These are phyloP conservation scores for Sula dactylatra DNA, from an alignment of 2,113 vertebrate species.

Conservation along the genomic window DNA sequence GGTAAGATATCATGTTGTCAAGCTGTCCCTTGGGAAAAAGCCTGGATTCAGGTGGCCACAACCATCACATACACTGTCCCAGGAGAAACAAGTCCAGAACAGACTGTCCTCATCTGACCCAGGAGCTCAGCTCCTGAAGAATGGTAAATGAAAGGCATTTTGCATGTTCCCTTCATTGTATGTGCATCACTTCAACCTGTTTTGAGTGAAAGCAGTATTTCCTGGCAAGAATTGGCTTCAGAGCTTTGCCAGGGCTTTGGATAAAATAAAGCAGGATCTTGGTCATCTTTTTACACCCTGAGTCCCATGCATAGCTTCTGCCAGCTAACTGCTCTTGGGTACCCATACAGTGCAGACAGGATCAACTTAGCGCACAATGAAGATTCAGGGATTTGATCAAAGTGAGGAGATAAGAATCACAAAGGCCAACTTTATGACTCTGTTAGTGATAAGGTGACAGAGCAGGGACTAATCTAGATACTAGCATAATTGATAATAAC, in stretches of 20 bases:
- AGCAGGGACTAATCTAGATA: not conserved
- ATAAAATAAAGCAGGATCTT: not conserved
- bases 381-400: not conserved
- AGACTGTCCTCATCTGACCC: not conserved
- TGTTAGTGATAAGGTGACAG: constrained; percentile 36
- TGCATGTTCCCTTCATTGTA: not conserved
- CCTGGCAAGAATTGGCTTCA: not conserved
- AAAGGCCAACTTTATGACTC: constrained; percentile 16
- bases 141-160: not conserved
- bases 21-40: not conserved
- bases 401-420: constrained; percentile 20
- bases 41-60: not conserved
- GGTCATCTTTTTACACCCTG: not conserved
- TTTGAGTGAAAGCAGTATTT: not conserved
- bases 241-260: not conserved
- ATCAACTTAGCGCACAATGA: not conserved
- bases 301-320: not conserved
- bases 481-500: constrained; percentile 52
- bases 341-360: not conserved
- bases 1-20: not conserved
- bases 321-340: not conserved
- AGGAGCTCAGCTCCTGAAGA: not conserved
- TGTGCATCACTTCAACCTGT: fast-evolving
- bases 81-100: not conserved
- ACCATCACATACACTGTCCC: not conserved